Evolutionary conservation across 2,113 vertebrate species (phyloP).

Genomic region (Brachirus orientalis): DNA sequence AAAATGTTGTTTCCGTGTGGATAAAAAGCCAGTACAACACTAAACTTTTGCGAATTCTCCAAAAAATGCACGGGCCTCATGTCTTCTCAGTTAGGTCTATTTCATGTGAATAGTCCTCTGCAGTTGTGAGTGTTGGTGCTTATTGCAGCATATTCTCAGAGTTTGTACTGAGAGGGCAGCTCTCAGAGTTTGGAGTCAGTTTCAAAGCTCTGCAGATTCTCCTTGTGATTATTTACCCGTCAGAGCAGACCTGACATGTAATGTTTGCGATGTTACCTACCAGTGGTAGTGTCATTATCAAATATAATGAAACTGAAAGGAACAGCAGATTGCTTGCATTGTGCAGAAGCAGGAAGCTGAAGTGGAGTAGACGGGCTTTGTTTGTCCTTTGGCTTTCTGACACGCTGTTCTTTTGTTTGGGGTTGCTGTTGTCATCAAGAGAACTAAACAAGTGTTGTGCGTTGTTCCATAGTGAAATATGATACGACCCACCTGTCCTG

Average conservation of each 20-base stretch:
- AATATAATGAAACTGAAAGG: conserved; percentile 69
- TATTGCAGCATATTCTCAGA: conserved; percentile 28
- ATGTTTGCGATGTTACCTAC: conserved; percentile 57
- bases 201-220: conserved; percentile 42
- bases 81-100: conserved; percentile 30
- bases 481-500: conserved; percentile 49
- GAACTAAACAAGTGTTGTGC: conserved; percentile 37
- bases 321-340: conserved; percentile 42
- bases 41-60: too few species aligned
- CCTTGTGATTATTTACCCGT: conserved; percentile 45
- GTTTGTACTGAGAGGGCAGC: conserved; percentile 35
- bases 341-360: conserved; percentile 50
- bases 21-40: too few species aligned
- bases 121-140: conserved; percentile 34
- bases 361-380: conserved; percentile 23
- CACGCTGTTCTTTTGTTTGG: conserved; percentile 50
- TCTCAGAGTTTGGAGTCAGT: conserved; percentile 14
- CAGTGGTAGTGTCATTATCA: conserved; percentile 65
- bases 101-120: conserved; percentile 53
- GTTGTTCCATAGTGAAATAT: conserved; percentile 56
- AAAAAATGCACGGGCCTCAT: too few species aligned
- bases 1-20: too few species aligned
- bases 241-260: conserved; percentile 25
- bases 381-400: conserved; percentile 48
- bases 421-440: conserved; percentile 52